Evolutionary conservation across 2,888 invertebrate species (phyloP).

Genomic region (Lamellibrachia columna): DNA sequence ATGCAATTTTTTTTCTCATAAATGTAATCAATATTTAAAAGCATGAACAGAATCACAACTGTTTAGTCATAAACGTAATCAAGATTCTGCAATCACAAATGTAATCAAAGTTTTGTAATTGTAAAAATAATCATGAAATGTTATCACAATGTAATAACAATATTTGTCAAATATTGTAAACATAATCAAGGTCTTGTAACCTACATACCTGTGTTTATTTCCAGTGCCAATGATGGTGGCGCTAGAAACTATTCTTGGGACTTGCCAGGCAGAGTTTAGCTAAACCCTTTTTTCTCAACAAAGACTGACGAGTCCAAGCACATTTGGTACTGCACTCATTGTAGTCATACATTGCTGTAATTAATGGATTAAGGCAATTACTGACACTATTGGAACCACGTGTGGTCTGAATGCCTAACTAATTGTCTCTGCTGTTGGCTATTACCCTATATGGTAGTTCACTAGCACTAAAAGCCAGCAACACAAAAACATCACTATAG

Average conservation of each 20-base stretch:
- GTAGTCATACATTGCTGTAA: neutral
- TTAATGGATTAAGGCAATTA: conserved; percentile 4
- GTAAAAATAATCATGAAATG: neutral
- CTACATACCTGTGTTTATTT: neutral
- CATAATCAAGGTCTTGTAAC: no score
- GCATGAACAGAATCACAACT: neutral
- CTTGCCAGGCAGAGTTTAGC: no score
- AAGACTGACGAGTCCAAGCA: neutral
- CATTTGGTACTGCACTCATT: neutral
- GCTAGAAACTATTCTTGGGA: no score
- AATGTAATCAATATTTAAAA: neutral
- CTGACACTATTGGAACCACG: neutral
- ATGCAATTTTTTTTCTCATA: neutral
- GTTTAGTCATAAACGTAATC: neutral
- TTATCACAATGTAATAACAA: no score
- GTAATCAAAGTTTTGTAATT: neutral
- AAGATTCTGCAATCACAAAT: neutral
- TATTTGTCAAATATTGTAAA: no score
- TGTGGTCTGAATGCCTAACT: neutral
- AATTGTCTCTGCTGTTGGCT: neutral
- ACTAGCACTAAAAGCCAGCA: neutral
- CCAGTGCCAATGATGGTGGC: neutral
- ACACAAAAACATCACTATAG: neutral
- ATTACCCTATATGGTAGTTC: neutral
- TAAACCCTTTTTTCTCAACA: neutral